A percentile compares a stretch with the other conserved stretches of the same genome.
These are phyloP conservation scores for Nemotelus nigrinus DNA, from an alignment of 2,888 invertebrate genomes.

Conservation along the genomic window DNA sequence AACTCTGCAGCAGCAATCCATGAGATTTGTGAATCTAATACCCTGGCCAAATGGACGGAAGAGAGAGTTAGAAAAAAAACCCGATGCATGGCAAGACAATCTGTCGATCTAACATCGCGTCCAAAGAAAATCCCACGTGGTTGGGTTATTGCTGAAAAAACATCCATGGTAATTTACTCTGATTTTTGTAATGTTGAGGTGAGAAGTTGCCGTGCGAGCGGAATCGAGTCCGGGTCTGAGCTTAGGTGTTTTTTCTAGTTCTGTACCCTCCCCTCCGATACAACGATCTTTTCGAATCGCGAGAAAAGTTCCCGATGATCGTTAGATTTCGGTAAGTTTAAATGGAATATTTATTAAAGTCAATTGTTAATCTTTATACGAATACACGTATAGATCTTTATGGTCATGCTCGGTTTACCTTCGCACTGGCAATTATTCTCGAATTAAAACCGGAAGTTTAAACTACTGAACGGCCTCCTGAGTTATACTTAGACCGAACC, in stretches of 20 bases:
- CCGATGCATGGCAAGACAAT: too few relatives aligned
- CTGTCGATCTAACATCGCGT: too few relatives aligned
- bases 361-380: constrained; percentile 39
- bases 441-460: constrained; percentile 44
- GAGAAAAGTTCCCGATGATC: constrained; percentile 25
- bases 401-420: constrained; percentile 43
- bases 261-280: too few relatives aligned
- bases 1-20: neutral
- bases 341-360: constrained; percentile 45
- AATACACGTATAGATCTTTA: constrained; percentile 31
- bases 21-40: constrained; percentile 32
- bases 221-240: neutral
- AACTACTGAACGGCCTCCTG: constrained; percentile 31
- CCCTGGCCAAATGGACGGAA: constrained; percentile 16
- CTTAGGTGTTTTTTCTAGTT: neutral
- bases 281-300: neutral
- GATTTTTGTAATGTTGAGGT: constrained; percentile 30
- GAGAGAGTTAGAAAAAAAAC: neutral
- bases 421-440: constrained; percentile 35
- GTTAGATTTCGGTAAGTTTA: constrained; percentile 39
- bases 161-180: constrained; percentile 11
- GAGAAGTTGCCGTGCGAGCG: neutral
- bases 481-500: too few relatives aligned
- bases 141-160: neutral
- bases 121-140: too few relatives aligned